Percentiles rank a stretch among this genome's conserved stretches.
Conservation (phyloP, 2,113 vertebrate genomes). For the Malurus cyaneus region DNA sequence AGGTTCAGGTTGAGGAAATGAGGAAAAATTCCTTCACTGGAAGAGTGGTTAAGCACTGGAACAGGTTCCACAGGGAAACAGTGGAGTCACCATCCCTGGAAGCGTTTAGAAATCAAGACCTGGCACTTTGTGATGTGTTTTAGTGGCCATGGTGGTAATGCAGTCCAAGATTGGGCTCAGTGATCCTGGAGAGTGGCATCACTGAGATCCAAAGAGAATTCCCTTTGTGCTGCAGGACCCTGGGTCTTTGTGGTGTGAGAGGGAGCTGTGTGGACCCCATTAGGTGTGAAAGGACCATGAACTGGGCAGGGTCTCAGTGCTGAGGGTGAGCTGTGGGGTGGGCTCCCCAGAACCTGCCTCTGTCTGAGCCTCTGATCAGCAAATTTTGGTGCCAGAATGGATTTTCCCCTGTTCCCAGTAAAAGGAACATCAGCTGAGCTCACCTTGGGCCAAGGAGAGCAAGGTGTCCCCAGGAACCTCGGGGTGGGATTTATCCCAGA, state of each 20-base stretch:
- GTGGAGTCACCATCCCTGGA: background rate
- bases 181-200: background rate
- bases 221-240: background rate
- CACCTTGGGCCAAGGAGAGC: background rate
- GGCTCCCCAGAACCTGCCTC: accelerated
- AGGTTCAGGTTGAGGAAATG: background rate
- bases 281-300: background rate
- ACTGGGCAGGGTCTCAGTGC: background rate
- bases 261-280: background rate
- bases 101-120: background rate
- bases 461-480: accelerated
- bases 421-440: background rate
- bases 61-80: background rate
- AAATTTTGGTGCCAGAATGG: background rate
- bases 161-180: background rate
- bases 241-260: background rate
- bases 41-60: background rate
- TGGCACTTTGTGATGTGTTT: background rate
- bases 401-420: background rate
- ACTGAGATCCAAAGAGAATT: background rate
- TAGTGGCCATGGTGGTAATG: background rate
- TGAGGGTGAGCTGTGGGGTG: background rate
- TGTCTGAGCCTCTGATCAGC: background rate
- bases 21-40: background rate
- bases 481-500: background rate